Conservation (phyloP, 1,140 invertebrate species). For the Pseudomyrmex sp. region DNA sequence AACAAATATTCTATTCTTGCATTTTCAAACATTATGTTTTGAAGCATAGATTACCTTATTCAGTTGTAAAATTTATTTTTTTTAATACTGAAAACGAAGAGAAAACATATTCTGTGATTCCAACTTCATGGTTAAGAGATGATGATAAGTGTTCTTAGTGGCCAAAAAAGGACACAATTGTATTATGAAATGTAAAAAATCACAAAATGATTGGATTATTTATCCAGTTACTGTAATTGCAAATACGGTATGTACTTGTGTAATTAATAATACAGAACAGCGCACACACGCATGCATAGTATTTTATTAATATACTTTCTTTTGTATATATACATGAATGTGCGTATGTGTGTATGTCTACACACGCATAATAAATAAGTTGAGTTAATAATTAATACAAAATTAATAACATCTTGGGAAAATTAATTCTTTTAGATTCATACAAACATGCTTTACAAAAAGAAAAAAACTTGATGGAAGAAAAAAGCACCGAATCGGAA, state of each 20-base stretch:
- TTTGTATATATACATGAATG: too few species aligned
- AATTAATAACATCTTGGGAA: not conserved
- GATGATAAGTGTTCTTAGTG: not conserved
- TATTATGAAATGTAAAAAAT: not conserved
- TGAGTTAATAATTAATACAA: not conserved
- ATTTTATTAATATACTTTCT: too few species aligned
- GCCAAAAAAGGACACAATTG: not conserved
- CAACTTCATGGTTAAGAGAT: not conserved
- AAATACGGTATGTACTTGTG: slow-evolving; percentile 20
- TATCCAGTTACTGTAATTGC: too few species aligned
- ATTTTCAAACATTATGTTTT: not conserved
- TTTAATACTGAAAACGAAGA: not conserved
- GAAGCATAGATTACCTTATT: not conserved
- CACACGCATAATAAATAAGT: too few species aligned
- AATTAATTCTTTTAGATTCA: not conserved
- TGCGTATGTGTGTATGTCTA: too few species aligned
- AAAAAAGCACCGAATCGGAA: not conserved
- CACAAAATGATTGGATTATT: too few species aligned
- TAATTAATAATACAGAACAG: too few species aligned
- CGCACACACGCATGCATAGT: too few species aligned
- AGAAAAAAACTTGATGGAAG: not conserved
- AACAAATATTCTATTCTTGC: not conserved
- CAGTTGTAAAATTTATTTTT: slow-evolving; percentile 16
- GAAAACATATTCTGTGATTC: slow-evolving; percentile 4
- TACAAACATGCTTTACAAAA: not conserved